phyloP scores from a whole-genome alignment of 2,113 vertebrate species.

The Tyto alba region DNA sequence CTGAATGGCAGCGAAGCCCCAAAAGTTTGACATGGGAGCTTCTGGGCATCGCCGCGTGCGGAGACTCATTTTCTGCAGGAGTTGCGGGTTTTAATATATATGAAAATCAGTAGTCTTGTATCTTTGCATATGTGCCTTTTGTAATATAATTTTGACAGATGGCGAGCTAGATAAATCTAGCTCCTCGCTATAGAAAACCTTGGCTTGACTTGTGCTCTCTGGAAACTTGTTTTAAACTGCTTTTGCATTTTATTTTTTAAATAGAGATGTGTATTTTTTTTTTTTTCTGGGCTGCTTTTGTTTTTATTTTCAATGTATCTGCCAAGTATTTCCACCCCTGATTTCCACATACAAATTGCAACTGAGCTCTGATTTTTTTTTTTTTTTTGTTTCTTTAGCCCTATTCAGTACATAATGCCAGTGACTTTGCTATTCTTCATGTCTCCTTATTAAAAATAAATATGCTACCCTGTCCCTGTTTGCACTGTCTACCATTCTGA shows the following conservation, averaged over 20 bases:
- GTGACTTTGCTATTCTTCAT: constrained; percentile 60
- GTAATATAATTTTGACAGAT: constrained; percentile 86
- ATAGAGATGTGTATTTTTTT: constrained; percentile 54
- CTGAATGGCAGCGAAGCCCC: constrained; percentile 60
- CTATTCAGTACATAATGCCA: constrained; percentile 52
- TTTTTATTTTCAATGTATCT: constrained; percentile 67
- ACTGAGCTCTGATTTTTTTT: constrained; percentile 19
- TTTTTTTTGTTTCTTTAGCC: not conserved
- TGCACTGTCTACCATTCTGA: constrained; percentile 77
- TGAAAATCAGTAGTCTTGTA: constrained; percentile 93
- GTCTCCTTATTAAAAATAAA: constrained; percentile 79
- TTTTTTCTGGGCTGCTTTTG: constrained; percentile 57
- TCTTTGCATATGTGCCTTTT: constrained; percentile 85
- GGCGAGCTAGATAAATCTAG: constrained; percentile 76
- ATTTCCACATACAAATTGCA: constrained; percentile 57
- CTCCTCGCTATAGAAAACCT: constrained; percentile 73
- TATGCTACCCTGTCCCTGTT: constrained; percentile 72
- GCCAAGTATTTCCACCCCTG: constrained; percentile 60
- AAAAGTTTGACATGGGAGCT: constrained; percentile 77
- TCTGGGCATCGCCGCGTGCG: constrained; percentile 71
- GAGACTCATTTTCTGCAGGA: constrained; percentile 84
- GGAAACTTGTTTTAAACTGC: constrained; percentile 76
- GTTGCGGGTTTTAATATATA: constrained; percentile 96
- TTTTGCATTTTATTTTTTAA: constrained; percentile 71
- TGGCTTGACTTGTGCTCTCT: constrained; percentile 70